phyloP scores from a whole-genome alignment of 53 echinoderm and acorn worm species.

The Henricia sp. region DNA sequence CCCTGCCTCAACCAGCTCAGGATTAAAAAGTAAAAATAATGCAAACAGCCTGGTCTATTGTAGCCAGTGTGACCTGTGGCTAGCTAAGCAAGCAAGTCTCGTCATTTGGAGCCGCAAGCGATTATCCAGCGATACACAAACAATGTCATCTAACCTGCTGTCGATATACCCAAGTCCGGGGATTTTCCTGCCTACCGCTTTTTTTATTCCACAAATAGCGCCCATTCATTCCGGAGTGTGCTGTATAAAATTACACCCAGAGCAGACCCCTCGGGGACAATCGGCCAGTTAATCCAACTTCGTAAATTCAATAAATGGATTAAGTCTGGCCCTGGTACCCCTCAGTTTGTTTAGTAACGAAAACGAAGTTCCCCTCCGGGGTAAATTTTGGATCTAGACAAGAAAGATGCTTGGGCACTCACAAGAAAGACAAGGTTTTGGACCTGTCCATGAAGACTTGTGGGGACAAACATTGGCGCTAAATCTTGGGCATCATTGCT shows the following conservation, averaged over 20 bases:
- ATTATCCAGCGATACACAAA: constrained; percentile 59
- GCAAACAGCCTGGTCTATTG: constrained; percentile 40
- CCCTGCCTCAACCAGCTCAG: constrained; percentile 36
- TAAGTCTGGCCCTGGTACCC: constrained; percentile 56
- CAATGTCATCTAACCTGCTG: constrained; percentile 44
- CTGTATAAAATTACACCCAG: constrained; percentile 54
- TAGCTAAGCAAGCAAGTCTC: constrained; percentile 54
- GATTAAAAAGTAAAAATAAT: constrained; percentile 61
- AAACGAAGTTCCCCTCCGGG: constrained; percentile 48
- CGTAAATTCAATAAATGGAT: constrained; percentile 62
- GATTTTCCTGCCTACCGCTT: neutral
- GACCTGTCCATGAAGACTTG: constrained; percentile 11
- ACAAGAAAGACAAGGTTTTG: neutral
- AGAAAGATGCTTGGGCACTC: constrained; percentile 11
- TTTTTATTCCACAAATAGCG: constrained; percentile 28
- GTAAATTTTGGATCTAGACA: constrained; percentile 12
- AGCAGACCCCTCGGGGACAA: constrained; percentile 37
- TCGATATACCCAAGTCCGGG: constrained; percentile 20
- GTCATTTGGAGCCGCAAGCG: constrained; percentile 30
- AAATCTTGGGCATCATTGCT: constrained; percentile 19
- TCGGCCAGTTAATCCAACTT: constrained; percentile 39
- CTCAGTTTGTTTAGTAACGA: constrained; percentile 33
- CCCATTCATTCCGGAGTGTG: constrained; percentile 17
- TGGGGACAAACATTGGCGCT: constrained; percentile 30
- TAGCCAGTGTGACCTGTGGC: constrained; percentile 42